Evolutionary conservation across 2,797 vertebrate genomes (phyloP), one percentile per base, ranked within the genome.

Genomic region (Parauchenoglanis ngamensis): DNA sequence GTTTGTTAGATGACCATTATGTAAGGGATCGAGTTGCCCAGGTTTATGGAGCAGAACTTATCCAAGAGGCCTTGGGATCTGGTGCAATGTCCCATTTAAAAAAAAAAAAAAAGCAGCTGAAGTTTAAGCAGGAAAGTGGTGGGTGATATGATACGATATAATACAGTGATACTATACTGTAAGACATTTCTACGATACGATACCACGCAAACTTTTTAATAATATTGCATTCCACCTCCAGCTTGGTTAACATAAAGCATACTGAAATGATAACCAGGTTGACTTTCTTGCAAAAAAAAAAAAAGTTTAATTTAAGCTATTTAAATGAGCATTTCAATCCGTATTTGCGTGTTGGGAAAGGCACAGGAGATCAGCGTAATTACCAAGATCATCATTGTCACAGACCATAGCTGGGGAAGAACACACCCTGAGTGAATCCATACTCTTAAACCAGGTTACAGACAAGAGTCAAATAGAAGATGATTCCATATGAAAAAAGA

Each of bases 1-100:
- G 79, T 82, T 63, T 81, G 57, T 46, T 17, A 6, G 31, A 40
- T 79, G 54, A 35, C 52, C 28, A n/a, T 80, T 80, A 61, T 40
- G 11, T 46, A 80, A 44, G 35, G 6, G 78, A 15, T 44, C 23
- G 23, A 61, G 57, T 79, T 17, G 11, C 35, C 0, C 2, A 59
- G 31, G 56, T 10, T 13, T 79, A 2, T 59, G 56, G 54, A 59
- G 54, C 77, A 40, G 76, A 79, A 79, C 17, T 79, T 57, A 40
- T 59, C 11, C 54, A 23, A 40, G 77, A 59, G 25, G 13, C 6
- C 13, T 28, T 4, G 75, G 2, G 15, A 28, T 77, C 49, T 54
- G 73, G 52, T 75, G 73, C 73, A 75, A 52, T 13, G n/a, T 73
- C 70, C 21, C 19, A 25, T 23, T 40, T 7, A 19, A 70, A 70